A percentile compares a stretch with the other conserved stretches of the same genome.
These are phyloP conservation scores for Charina bottae DNA, from an alignment of 2,113 vertebrate genomes.

Conservation along the genomic window DNA sequence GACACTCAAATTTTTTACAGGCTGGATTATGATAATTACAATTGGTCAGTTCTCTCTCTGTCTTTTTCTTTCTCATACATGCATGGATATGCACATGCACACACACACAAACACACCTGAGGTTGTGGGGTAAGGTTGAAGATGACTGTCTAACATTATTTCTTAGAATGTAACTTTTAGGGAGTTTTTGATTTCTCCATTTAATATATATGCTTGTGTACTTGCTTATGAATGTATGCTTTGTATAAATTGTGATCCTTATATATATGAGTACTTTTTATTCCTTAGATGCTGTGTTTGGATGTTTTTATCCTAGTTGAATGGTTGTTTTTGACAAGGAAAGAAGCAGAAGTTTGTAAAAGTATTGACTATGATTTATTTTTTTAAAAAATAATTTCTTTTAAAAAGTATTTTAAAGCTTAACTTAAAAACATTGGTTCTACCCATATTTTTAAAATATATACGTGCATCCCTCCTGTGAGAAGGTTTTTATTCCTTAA, in stretches of 20 bases:
- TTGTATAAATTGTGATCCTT: constrained; percentile 54
- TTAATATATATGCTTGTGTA: constrained; percentile 48
- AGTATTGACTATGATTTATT: constrained; percentile 38
- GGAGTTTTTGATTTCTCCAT: constrained; percentile 58
- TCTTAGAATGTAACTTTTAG: constrained; percentile 60
- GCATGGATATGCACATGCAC: neutral
- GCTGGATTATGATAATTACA: constrained; percentile 60
- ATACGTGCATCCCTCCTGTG: neutral
- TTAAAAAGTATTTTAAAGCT: constrained; percentile 27
- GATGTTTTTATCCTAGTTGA: constrained; percentile 49
- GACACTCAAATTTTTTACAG: constrained; percentile 55
- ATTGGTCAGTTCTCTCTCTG: constrained; percentile 46
- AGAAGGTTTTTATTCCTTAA: neutral
- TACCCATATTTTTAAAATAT: neutral
- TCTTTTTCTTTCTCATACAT: neutral
- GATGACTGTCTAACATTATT: constrained; percentile 56
- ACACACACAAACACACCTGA: neutral
- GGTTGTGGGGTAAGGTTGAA: constrained; percentile 36
- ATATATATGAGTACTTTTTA: constrained; percentile 46
- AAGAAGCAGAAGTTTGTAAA: constrained; percentile 31
- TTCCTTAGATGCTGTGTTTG: constrained; percentile 43
- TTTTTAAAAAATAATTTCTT: constrained; percentile 35
- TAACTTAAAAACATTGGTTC: constrained; percentile 16
- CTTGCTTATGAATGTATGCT: constrained; percentile 20
- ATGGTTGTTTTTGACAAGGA: constrained; percentile 52